Evolutionary conservation across 2,797 vertebrate species (phyloP).

Genomic region (Onychomys leucogaster): DNA sequence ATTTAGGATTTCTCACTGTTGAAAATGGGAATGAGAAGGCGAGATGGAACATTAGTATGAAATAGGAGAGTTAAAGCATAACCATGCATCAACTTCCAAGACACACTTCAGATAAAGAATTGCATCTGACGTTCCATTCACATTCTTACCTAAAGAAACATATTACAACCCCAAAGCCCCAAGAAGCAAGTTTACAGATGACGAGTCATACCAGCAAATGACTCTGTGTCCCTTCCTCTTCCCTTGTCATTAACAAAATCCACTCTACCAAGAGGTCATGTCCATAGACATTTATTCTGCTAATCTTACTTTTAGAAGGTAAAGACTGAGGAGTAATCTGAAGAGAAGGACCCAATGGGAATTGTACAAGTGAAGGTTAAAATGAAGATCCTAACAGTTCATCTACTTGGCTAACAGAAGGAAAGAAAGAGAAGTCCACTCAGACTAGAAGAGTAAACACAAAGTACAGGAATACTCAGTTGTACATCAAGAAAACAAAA

Average conservation of each 20-base stretch:
- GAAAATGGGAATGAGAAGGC: slow-evolving; percentile 77
- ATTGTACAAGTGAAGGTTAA: slow-evolving; percentile 74
- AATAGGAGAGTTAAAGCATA: slow-evolving; percentile 80
- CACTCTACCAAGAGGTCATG: slow-evolving; percentile 60
- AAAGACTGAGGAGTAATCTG: slow-evolving; percentile 83
- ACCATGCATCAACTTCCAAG: slow-evolving; percentile 71
- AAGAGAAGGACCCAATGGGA: slow-evolving; percentile 85
- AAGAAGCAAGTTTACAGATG: slow-evolving; percentile 68
- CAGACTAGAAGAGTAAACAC: slow-evolving; percentile 83
- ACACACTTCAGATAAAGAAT: slow-evolving; percentile 70
- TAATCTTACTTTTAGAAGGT: slow-evolving; percentile 76
- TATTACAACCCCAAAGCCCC: slow-evolving; percentile 61
- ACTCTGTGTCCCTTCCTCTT: slow-evolving; percentile 69
- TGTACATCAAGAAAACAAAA: slow-evolving; percentile 77
- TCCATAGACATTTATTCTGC: slow-evolving; percentile 57
- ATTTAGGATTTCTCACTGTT: slow-evolving; percentile 73
- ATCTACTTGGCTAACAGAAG: slow-evolving; percentile 76
- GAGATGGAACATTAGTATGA: slow-evolving; percentile 81
- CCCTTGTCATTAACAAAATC: slow-evolving; percentile 74
- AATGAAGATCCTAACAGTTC: slow-evolving; percentile 71
- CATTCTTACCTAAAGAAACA: slow-evolving; percentile 74
- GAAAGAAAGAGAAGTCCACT: slow-evolving; percentile 80
- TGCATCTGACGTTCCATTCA: slow-evolving; percentile 71
- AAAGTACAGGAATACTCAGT: slow-evolving; percentile 85
- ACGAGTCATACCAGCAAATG: slow-evolving; percentile 78